phyloP scores from a whole-genome alignment of 2,888 invertebrate genomes.

The Crocallis elinguaria region DNA sequence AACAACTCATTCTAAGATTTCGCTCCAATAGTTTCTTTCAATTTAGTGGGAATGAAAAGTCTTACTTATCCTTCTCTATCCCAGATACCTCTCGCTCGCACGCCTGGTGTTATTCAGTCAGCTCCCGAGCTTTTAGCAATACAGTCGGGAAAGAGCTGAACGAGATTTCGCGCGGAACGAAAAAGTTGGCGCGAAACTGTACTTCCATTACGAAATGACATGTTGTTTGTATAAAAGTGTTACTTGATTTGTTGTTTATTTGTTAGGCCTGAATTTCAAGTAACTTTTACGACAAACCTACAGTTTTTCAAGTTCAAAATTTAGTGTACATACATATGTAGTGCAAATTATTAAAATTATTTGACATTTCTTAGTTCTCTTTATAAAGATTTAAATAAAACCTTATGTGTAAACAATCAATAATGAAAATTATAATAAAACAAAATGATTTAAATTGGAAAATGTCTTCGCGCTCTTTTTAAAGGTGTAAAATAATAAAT shows the following conservation, averaged over 20 bases:
- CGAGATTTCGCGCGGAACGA: slow-evolving; percentile 30
- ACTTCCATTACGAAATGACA: neutral
- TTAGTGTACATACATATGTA: neutral
- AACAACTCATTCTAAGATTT: slow-evolving; percentile 4
- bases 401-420: too few relatives aligned
- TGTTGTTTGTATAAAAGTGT: neutral
- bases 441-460: too few relatives aligned
- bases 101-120: slow-evolving; percentile 46
- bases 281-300: too few relatives aligned
- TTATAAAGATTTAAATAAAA: too few relatives aligned
- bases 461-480: too few relatives aligned
- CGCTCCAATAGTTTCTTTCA: slow-evolving; percentile 15
- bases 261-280: too few relatives aligned
- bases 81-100: slow-evolving; percentile 29
- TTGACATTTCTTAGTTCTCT: too few relatives aligned
- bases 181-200: slow-evolving; percentile 29
- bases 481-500: neutral
- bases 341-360: too few relatives aligned
- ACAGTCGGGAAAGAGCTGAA: slow-evolving; percentile 41
- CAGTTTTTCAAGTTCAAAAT: neutral
- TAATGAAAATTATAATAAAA: too few relatives aligned
- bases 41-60: slow-evolving; percentile 4
- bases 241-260: too few relatives aligned
- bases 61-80: slow-evolving; percentile 2
- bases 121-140: slow-evolving; percentile 39